Evolutionary conservation across 2,113 vertebrate genomes (phyloP), one percentile per base, ranked within the genome.

Genomic region (Lepus timidus): DNA sequence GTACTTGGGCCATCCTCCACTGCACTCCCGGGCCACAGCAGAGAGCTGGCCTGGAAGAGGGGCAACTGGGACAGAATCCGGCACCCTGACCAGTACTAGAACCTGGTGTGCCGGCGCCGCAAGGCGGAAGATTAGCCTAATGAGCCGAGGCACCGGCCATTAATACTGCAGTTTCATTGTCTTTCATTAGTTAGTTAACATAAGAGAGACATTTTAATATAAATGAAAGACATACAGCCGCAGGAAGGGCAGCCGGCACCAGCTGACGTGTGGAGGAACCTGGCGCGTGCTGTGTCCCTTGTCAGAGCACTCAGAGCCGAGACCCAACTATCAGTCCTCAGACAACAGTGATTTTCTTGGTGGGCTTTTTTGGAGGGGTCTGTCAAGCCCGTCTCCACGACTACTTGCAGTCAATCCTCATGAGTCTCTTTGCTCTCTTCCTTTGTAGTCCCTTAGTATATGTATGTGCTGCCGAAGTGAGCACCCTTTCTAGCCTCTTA

Each of bases 171-270:
- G 52, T 91, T 88, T 82, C 4, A 33, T 93, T 95, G 74, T 51
- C 52, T 68, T 90, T 85, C 55, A 74, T 68, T 49, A 75, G 17
- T 49, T 96, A 64, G 20, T 83, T 90, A 83, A 73, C 84, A 71
- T 73, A 78, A 90, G 68, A 95, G 64, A 75, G 55, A 27, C 61
- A 78, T 11, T 81, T 33, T 17, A 44, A 44, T 44, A 65, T 61
- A 70, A 85, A 36, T 73, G 62, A 71, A 71, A 81, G 75, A 67
- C 16, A 52, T 4, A 27, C 65, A 61, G 27, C 31, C 16, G 25
- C 51, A 81, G 73, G 74, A 29, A 88, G 55, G 49, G 23, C 74
- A 74, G 74, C 33, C 36, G 44, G 44, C 25, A 1, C 5, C 39
- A 44, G 52, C 4, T 6, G 27, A 33, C 1, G 2, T 0, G 1